Percentiles rank a stretch among this genome's conserved stretches.
phyloP scores from a whole-genome alignment of 2,888 invertebrate genomes.

The Cantharis rufa region DNA sequence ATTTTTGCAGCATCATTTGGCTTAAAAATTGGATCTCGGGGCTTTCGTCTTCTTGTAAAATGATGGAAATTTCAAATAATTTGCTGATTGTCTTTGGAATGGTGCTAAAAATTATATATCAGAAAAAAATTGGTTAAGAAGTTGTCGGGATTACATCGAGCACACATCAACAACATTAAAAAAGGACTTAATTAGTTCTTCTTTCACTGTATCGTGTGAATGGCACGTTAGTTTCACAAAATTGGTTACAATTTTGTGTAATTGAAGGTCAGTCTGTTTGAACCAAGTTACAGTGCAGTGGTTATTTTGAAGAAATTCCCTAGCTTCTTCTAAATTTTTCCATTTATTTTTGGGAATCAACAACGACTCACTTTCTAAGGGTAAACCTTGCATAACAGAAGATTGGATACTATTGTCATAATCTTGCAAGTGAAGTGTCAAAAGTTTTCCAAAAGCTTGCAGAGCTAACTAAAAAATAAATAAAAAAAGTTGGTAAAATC shows the following conservation, averaged over 20 bases:
- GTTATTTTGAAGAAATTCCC: slow-evolving; percentile 51
- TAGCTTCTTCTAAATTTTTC: slow-evolving; percentile 46
- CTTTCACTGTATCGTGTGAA: slow-evolving; percentile 64
- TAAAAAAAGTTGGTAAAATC: background rate
- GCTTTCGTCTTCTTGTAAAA: slow-evolving; percentile 69
- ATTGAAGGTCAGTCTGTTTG: slow-evolving; percentile 61
- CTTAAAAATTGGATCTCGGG: slow-evolving; percentile 58
- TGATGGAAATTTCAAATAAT: slow-evolving; percentile 69
- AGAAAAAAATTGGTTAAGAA: background rate
- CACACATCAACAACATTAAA: slow-evolving; percentile 64
- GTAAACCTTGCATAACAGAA: background rate
- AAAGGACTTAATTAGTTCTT: slow-evolving; percentile 65
- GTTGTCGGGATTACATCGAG: slow-evolving; percentile 55
- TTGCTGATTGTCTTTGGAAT: slow-evolving; percentile 65
- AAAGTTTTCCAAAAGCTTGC: slow-evolving; percentile 55
- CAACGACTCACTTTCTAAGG: background rate
- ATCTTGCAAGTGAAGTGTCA: slow-evolving; percentile 57
- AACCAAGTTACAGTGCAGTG: slow-evolving; percentile 63
- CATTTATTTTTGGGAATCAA: slow-evolving; percentile 30
- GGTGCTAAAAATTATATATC: slow-evolving; percentile 58
- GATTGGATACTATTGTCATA: slow-evolving; percentile 40
- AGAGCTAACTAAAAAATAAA: slow-evolving; percentile 50
- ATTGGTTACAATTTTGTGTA: slow-evolving; percentile 49
- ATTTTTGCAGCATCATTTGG: slow-evolving; percentile 48
- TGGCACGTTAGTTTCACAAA: slow-evolving; percentile 61